phyloP scores from a whole-genome alignment of 2,113 vertebrate genomes.

The Sorex araneus region DNA sequence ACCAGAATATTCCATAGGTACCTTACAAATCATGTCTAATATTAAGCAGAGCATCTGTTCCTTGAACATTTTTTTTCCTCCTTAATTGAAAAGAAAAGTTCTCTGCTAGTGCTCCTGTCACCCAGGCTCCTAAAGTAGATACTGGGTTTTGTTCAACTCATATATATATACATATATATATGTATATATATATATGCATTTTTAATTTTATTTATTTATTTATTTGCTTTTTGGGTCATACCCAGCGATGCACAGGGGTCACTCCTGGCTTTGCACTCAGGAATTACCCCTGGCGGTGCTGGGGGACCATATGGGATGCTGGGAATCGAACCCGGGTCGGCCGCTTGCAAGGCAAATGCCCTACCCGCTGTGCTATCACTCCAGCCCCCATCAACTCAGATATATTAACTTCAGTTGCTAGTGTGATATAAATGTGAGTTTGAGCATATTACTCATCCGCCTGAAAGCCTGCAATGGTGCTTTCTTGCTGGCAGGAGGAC shows the following conservation, averaged over 20 bases:
- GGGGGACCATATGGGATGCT: too few relatives aligned
- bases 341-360: too few relatives aligned
- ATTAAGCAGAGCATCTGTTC: conserved; percentile 23
- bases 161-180: too few relatives aligned
- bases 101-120: conserved; percentile 9
- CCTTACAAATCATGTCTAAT: conserved; percentile 11
- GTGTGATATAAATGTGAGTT: conserved; percentile 49
- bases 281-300: too few relatives aligned
- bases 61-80: background rate
- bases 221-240: too few relatives aligned
- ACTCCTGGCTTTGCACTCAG: too few relatives aligned
- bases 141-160: conserved; percentile 44
- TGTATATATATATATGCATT: too few relatives aligned
- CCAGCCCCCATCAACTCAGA: conserved; percentile 23
- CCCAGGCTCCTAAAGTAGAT: background rate
- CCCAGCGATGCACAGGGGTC: too few relatives aligned
- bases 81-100: background rate
- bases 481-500: conserved; percentile 19
- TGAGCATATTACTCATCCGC: conserved; percentile 19
- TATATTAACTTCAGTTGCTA: conserved; percentile 25
- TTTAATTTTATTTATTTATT: too few relatives aligned
- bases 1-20: conserved; percentile 27
- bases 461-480: conserved; percentile 25
- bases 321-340: too few relatives aligned
- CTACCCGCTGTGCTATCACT: too few relatives aligned